Evolutionary conservation across 1,140 invertebrate genomes (phyloP).

Genomic region (Brachystomella parvula): DNA sequence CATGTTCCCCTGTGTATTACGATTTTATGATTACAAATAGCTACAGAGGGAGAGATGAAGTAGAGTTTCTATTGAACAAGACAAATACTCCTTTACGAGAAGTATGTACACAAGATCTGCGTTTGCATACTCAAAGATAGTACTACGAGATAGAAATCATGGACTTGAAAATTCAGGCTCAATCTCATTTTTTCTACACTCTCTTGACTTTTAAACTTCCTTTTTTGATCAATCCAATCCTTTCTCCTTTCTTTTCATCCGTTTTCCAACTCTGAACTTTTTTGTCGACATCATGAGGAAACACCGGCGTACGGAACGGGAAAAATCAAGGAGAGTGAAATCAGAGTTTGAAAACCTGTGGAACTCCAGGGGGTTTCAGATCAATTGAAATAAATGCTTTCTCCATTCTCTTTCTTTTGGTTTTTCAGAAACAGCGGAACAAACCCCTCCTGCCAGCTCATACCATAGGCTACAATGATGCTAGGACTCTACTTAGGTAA

Average conservation of each 20-base stretch:
- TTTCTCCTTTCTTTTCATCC: background rate
- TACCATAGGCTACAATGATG: conserved; percentile 29
- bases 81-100: too few relatives aligned
- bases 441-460: conserved; percentile 24
- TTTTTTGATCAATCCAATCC: too few relatives aligned
- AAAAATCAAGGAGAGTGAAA: background rate
- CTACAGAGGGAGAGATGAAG: background rate
- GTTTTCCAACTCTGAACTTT: background rate
- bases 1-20: background rate
- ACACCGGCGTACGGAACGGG: background rate
- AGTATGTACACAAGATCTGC: background rate
- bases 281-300: background rate
- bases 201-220: too few relatives aligned
- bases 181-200: background rate
- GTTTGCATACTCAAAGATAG: background rate
- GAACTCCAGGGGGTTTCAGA: background rate
- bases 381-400: conserved; percentile 9
- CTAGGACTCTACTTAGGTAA: conserved; percentile 35
- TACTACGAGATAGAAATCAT: background rate
- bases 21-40: conserved; percentile 9
- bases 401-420: conserved; percentile 11
- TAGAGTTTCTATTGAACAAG: too few relatives aligned
- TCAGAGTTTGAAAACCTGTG: background rate
- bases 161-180: background rate
- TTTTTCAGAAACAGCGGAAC: conserved; percentile 25